These are phyloP conservation scores for Neomorphus geoffroyi DNA, from an alignment of 2,797 vertebrate genomes.

Conservation along the genomic window DNA sequence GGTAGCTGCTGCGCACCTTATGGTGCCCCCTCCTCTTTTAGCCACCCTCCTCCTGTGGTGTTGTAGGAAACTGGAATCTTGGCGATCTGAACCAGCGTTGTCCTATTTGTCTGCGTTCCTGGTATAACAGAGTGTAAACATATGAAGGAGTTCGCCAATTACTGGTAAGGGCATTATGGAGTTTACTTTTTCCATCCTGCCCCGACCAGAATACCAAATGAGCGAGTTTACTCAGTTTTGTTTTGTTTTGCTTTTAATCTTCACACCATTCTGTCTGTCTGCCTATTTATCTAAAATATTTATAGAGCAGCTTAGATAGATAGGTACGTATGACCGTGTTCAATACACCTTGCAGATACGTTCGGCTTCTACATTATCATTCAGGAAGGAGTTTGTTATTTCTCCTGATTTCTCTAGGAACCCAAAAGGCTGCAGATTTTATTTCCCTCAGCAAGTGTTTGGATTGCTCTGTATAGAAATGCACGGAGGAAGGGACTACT, in stretches of 20 bases:
- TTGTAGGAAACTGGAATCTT: not conserved
- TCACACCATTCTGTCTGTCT: not conserved
- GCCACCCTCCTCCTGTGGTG: not conserved
- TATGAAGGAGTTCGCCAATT: not conserved
- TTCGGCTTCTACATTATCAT: not conserved
- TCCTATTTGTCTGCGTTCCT: not conserved
- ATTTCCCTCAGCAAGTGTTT: not conserved
- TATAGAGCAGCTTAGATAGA: not conserved
- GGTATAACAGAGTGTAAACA: not conserved
- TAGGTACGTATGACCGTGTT: not conserved
- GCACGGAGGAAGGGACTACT: not conserved
- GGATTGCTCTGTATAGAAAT: not conserved
- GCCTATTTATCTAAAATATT: slow-evolving; percentile 36
- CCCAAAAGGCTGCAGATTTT: not conserved
- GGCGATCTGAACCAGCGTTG: not conserved
- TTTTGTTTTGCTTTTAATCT: slow-evolving; percentile 31
- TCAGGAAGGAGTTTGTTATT: not conserved
- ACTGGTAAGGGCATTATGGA: not conserved
- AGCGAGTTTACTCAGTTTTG: not conserved
- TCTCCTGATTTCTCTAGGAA: not conserved
- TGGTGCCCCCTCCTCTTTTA: slow-evolving; percentile 3
- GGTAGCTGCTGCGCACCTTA: not conserved
- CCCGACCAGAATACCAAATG: not conserved
- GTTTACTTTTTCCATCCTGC: not conserved
- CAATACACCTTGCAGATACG: not conserved